Percentiles rank a stretch among this genome's conserved stretches.
phyloP scores from a whole-genome alignment of 2,113 vertebrate species.

The Oxygymnocypris stewartii region DNA sequence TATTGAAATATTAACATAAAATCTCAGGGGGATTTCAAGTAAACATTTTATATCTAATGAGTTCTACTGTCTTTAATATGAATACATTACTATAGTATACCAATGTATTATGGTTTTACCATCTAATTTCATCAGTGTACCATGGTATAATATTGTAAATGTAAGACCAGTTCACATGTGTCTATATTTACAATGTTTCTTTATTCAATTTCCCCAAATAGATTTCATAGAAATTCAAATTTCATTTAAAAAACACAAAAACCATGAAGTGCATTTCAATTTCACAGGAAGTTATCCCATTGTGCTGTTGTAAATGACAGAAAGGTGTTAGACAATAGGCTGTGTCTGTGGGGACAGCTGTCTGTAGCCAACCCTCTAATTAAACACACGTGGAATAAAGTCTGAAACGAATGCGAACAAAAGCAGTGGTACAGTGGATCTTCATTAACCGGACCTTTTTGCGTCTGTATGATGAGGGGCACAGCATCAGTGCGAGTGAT shows the following conservation, averaged over 20 bases:
- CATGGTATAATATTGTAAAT: not conserved
- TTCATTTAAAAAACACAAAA: not conserved
- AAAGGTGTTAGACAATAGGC: conserved; percentile 45
- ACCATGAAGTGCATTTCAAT: not conserved
- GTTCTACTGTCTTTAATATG: not conserved
- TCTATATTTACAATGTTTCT: not conserved
- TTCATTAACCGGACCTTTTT: conserved; percentile 55
- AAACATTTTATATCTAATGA: too few species aligned
- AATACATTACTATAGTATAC: not conserved
- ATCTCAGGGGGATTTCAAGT: too few species aligned
- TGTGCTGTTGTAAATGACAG: conserved; percentile 40
- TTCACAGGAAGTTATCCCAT: conserved; percentile 36
- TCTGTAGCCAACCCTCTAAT: conserved; percentile 56
- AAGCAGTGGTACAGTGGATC: conserved; percentile 40
- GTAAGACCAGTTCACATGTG: not conserved
- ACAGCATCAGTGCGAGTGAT: conserved; percentile 37
- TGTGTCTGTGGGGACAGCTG: conserved; percentile 52
- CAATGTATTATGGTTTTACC: not conserved
- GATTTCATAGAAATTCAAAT: not conserved
- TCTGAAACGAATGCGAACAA: conserved; percentile 39
- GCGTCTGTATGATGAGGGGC: conserved; percentile 46
- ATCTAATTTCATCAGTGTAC: not conserved
- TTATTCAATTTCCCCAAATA: not conserved
- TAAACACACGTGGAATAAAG: conserved; percentile 52
- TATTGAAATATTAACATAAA: too few species aligned